A percentile compares a stretch with the other conserved stretches of the same genome.
phyloP scores from a whole-genome alignment of 2,113 vertebrate genomes.

The Hemiprocne comata region DNA sequence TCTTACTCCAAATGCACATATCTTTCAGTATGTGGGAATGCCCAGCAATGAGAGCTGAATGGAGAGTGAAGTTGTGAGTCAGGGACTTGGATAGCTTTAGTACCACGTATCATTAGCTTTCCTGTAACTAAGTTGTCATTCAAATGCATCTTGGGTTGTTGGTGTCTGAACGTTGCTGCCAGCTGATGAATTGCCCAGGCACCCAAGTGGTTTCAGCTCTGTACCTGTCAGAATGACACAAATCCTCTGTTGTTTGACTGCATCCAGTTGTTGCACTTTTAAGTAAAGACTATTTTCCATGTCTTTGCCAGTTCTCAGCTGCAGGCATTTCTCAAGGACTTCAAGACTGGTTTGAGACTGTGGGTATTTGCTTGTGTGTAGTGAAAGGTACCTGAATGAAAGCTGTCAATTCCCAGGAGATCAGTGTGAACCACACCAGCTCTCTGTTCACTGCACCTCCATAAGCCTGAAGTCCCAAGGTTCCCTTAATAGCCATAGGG shows the following conservation, averaged over 20 bases:
- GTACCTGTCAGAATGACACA: background rate
- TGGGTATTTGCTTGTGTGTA: background rate
- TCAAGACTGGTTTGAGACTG: background rate
- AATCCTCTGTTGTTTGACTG: background rate
- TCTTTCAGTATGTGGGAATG: constrained; percentile 1
- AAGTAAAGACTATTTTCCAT: background rate
- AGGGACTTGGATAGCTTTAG: background rate
- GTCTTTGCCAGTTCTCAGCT: background rate
- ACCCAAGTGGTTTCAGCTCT: constrained; percentile 6
- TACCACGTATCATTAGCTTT: background rate
- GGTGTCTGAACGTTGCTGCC: background rate
- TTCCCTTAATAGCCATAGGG: background rate
- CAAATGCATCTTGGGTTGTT: background rate
- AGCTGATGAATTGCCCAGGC: constrained; percentile 10
- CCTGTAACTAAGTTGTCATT: background rate
- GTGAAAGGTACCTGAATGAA: background rate
- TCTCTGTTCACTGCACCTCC: background rate
- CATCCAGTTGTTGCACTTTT: background rate
- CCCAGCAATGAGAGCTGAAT: constrained; percentile 17
- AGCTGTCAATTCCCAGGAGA: background rate
- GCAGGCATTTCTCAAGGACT: background rate
- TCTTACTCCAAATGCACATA: background rate
- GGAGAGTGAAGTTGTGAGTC: background rate
- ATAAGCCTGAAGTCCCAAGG: background rate
- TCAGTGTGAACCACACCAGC: background rate